Evolutionary conservation across 1,140 invertebrate species (phyloP).

Genomic region (Brachionus calyciflorus): DNA sequence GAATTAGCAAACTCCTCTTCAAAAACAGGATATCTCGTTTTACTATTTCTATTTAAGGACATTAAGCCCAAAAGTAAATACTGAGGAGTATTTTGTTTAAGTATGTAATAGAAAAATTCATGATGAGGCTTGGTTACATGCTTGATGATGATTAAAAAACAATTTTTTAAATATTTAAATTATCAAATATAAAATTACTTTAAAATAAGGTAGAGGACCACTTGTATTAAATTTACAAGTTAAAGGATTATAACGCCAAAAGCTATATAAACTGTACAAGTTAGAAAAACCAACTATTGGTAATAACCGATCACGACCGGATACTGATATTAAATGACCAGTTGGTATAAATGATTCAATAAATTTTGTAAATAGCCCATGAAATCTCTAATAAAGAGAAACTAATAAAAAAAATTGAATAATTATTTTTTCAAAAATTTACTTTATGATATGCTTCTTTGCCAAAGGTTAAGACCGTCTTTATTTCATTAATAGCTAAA

Average conservation of each 20-base stretch:
- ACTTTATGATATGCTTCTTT: constrained; percentile 32
- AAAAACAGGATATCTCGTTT: constrained; percentile 14
- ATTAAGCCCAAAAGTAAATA: constrained; percentile 15
- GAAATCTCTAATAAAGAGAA: constrained; percentile 26
- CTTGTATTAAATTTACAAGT: constrained; percentile 41
- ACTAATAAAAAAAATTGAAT: not conserved
- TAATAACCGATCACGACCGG: constrained; percentile 34
- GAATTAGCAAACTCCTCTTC: constrained; percentile 19
- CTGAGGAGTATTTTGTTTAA: constrained; percentile 37
- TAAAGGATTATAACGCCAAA: constrained; percentile 27
- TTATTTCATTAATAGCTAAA: constrained; percentile 45
- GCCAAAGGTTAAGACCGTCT: constrained; percentile 19
- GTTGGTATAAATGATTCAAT: constrained; percentile 33
- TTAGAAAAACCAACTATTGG: constrained; percentile 46
- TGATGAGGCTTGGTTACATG: constrained; percentile 31
- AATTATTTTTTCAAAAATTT: not conserved
- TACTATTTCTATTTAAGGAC: not conserved
- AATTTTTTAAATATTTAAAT: not conserved
- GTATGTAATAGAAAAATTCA: constrained; percentile 22
- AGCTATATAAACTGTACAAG: constrained; percentile 15
- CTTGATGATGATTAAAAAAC: not conserved
- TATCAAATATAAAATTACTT: not conserved
- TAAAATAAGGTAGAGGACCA: constrained; percentile 41
- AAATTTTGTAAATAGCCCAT: constrained; percentile 30
- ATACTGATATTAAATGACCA: constrained; percentile 12